Conservation (phyloP, 2,888 invertebrate species). For the Ischnura elegans region DNA sequence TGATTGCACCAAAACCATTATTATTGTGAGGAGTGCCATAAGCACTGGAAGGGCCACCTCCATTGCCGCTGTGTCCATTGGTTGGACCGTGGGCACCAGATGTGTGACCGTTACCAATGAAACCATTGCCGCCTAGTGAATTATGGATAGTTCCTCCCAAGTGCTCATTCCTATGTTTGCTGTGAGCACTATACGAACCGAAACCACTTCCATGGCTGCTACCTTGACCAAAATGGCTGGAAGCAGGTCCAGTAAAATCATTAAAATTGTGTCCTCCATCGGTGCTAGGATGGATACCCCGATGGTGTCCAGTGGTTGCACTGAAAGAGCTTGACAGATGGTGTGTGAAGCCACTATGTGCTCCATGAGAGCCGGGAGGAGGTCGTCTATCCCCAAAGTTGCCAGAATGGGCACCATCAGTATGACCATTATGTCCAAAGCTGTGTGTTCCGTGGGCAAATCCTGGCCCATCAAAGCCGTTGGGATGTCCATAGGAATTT, state of each 20-base stretch:
- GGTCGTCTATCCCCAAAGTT: constrained; percentile 54
- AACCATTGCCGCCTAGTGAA: constrained; percentile 32
- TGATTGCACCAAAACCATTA: background rate
- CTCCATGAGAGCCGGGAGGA: constrained; percentile 29
- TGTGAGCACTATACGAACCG: constrained; percentile 35
- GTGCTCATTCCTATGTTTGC: constrained; percentile 13
- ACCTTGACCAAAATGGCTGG: constrained; percentile 55
- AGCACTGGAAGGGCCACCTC: constrained; percentile 63
- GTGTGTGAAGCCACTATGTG: background rate
- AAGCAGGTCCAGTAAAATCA: background rate
- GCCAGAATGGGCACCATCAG: constrained; percentile 31
- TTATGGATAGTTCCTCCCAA: constrained; percentile 64
- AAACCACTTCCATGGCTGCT: background rate
- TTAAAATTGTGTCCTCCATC: constrained; percentile 28
- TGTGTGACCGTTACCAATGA: background rate
- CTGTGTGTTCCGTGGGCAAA: constrained; percentile 46
- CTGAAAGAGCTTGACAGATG: constrained; percentile 63
- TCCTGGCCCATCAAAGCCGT: background rate
- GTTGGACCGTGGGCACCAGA: constrained; percentile 68
- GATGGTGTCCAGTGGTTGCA: constrained; percentile 7
- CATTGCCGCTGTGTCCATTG: background rate
- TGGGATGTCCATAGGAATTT: constrained; percentile 67
- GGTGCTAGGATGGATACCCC: constrained; percentile 59
- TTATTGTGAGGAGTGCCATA: constrained; percentile 45
- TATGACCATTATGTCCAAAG: background rate